These are phyloP conservation scores for Orius insidiosus DNA, from an alignment of 1,140 invertebrate genomes.

Conservation along the genomic window DNA sequence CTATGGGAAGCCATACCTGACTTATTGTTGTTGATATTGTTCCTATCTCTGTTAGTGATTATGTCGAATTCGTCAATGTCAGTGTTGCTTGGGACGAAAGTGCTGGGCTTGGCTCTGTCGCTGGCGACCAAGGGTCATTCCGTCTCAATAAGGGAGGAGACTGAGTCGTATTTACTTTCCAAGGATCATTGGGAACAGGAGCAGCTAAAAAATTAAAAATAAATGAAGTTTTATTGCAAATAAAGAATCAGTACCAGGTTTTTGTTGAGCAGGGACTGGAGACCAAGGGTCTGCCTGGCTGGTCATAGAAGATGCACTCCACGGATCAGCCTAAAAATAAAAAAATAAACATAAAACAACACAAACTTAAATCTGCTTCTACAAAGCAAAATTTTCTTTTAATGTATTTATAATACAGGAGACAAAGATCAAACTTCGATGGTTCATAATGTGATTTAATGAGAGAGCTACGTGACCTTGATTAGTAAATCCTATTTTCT, in stretches of 20 bases:
- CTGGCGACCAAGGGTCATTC: constrained; percentile 32
- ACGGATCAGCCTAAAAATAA: constrained; percentile 31
- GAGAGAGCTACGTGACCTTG: too few species aligned
- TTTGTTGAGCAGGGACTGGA: constrained; percentile 3
- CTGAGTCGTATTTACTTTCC: constrained; percentile 25
- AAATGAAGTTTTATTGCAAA: too few species aligned
- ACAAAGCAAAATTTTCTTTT: too few species aligned
- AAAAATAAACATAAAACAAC: not conserved
- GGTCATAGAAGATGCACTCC: constrained; percentile 27
- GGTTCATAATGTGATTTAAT: too few species aligned
- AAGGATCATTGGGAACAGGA: constrained; percentile 32
- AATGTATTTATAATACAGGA: too few species aligned
- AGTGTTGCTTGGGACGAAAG: constrained; percentile 7
- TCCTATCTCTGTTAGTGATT: constrained; percentile 47
- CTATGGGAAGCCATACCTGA: constrained; percentile 26
- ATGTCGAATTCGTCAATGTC: constrained; percentile 49
- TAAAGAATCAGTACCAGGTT: too few species aligned
- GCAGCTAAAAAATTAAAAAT: constrained; percentile 7
- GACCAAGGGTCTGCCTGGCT: constrained; percentile 8
- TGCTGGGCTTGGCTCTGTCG: constrained; percentile 23
- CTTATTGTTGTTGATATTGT: constrained; percentile 25
- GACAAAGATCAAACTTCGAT: too few species aligned
- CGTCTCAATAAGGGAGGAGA: constrained; percentile 22
- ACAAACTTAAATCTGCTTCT: too few species aligned
- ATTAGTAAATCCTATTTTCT: too few species aligned